phyloP scores from a whole-genome alignment of 2,113 vertebrate genomes.

The Circaetus cinerascens region DNA sequence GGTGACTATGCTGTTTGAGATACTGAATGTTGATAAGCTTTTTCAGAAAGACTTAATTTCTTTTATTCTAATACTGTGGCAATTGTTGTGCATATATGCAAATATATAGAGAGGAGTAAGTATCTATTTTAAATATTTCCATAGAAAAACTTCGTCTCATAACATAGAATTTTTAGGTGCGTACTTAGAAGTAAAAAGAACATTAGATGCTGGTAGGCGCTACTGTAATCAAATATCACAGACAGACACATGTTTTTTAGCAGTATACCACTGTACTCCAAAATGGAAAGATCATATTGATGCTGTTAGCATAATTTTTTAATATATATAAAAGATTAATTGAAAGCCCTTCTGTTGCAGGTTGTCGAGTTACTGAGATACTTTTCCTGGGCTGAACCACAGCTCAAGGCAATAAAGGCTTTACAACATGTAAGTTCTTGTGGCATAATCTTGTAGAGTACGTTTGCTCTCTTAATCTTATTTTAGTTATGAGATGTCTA shows the following conservation, averaged over 20 bases:
- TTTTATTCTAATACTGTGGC: background rate
- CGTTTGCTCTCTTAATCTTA: background rate
- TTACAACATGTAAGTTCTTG: conserved; percentile 89
- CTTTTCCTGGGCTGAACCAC: conserved; percentile 97
- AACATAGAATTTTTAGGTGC: background rate
- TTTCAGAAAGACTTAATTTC: background rate
- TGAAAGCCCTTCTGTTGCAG: conserved; percentile 69
- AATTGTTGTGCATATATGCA: background rate
- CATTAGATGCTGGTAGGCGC: background rate
- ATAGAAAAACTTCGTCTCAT: background rate
- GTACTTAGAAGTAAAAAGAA: background rate
- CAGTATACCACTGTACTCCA: background rate
- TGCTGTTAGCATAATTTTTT: background rate
- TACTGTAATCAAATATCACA: background rate
- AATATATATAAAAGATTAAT: background rate
- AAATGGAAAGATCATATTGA: background rate
- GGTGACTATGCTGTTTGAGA: background rate
- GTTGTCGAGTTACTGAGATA: conserved; percentile 95
- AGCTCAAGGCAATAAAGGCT: conserved; percentile 96
- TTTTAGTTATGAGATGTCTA: background rate
- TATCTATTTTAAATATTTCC: background rate
- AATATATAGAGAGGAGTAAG: background rate
- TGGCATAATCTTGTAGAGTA: background rate
- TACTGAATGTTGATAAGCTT: background rate
- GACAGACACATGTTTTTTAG: background rate